These are phyloP conservation scores for Hystrix cristata DNA, from an alignment of 2,113 vertebrate species.

Conservation along the genomic window DNA sequence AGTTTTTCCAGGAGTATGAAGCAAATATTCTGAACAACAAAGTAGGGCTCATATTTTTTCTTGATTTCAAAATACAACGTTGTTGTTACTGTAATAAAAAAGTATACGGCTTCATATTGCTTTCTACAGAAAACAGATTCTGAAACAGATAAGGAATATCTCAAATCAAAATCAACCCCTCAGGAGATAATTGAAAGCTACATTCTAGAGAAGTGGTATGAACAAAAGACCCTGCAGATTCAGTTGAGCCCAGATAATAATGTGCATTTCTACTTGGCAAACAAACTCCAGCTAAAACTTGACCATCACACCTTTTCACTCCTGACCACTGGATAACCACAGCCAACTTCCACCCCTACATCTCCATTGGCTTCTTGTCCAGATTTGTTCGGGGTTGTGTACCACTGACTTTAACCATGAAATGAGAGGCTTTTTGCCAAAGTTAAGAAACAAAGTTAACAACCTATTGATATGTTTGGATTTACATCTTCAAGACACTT, in stretches of 20 bases:
- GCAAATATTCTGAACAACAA: not conserved
- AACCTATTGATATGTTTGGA: not conserved
- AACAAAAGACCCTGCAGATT: not conserved
- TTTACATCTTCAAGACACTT: not conserved
- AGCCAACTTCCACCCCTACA: not conserved
- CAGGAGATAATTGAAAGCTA: slow-evolving; percentile 9
- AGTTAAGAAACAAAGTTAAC: not conserved
- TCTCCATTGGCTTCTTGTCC: not conserved
- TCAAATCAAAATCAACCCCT: not conserved
- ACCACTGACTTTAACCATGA: not conserved
- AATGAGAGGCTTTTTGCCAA: slow-evolving; percentile 3
- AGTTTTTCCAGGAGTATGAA: not conserved
- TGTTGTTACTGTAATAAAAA: not conserved
- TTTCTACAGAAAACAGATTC: not conserved
- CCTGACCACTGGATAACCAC: not conserved
- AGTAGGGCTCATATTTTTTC: not conserved
- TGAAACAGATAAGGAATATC: not conserved
- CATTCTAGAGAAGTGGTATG: not conserved
- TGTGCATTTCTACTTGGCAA: not conserved
- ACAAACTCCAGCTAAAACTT: not conserved
- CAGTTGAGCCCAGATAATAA: not conserved
- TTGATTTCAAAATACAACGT: not conserved
- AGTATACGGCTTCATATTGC: not conserved
- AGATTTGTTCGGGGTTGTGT: not conserved
- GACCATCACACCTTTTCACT: not conserved